Conservation (phyloP, 1,140 invertebrate genomes). For the Drosophila serrata region DNA sequence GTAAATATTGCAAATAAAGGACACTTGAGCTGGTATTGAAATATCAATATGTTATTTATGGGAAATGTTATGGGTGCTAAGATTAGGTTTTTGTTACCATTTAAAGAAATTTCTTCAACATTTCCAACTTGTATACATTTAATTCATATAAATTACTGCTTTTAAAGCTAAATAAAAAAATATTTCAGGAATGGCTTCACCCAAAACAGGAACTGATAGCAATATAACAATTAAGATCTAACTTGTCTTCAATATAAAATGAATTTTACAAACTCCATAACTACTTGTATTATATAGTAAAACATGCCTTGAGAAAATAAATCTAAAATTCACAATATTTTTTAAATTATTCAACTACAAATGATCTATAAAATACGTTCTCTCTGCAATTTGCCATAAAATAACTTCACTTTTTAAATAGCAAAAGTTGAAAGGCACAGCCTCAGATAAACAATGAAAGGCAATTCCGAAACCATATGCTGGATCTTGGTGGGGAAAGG, state of each 20-base stretch:
- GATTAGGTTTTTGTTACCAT: too few species aligned
- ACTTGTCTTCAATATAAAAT: too few species aligned
- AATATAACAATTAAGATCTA: too few species aligned
- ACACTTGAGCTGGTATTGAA: not conserved
- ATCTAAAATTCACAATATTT: too few species aligned
- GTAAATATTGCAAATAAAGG: not conserved
- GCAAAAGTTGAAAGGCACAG: not conserved
- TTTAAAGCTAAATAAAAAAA: too few species aligned
- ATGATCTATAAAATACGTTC: not conserved
- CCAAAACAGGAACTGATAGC: too few species aligned
- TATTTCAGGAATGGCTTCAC: too few species aligned
- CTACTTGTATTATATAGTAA: too few species aligned
- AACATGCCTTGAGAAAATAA: too few species aligned
- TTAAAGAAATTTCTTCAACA: not conserved
- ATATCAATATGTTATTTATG: not conserved
- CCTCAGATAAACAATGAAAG: constrained; percentile 28
- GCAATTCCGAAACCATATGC: constrained; percentile 29
- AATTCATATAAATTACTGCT: too few species aligned
- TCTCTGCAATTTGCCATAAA: constrained; percentile 5
- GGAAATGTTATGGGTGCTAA: not conserved
- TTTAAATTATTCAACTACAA: not conserved
- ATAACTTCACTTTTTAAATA: not conserved
- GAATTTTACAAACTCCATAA: too few species aligned
- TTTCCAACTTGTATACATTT: too few species aligned
- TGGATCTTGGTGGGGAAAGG: constrained; percentile 1